phyloP scores from a whole-genome alignment of 37 sponge, comb jelly and placozoan genomes.

The Cliona cf. orientalis region DNA sequence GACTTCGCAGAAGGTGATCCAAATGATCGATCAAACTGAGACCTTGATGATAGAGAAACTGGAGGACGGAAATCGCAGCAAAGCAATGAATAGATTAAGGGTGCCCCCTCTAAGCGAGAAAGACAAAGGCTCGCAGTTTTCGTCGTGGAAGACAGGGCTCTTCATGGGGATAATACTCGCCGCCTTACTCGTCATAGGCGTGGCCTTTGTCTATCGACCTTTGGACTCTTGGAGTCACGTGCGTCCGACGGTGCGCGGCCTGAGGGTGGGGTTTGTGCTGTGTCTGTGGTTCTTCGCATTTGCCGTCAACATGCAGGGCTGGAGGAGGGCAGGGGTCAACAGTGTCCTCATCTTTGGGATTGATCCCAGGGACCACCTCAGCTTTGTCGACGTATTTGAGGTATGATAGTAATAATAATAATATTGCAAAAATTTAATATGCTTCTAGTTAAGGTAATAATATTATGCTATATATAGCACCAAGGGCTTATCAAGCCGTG shows the following conservation, averaged over 20 bases:
- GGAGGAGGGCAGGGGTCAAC: slow-evolving; percentile 87
- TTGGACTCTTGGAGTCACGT: neutral
- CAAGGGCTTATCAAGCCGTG: too few species aligned
- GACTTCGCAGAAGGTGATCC: slow-evolving; percentile 44
- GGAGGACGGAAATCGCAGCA: slow-evolving; percentile 81
- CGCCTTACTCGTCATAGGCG: slow-evolving; percentile 24
- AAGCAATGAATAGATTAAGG: slow-evolving; percentile 89
- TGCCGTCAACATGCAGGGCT: slow-evolving; percentile 82
- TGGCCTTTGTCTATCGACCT: slow-evolving; percentile 6
- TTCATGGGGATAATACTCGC: slow-evolving; percentile 45
- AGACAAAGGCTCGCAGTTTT: slow-evolving; percentile 53
- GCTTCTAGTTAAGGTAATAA: too few species aligned
- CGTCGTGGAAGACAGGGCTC: slow-evolving; percentile 28
- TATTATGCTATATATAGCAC: too few species aligned
- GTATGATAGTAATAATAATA: slow-evolving; percentile 52
- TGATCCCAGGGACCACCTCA: slow-evolving; percentile 84
- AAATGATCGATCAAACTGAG: slow-evolving; percentile 70
- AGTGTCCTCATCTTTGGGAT: slow-evolving; percentile 93
- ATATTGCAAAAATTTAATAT: too few species aligned
- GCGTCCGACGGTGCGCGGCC: slow-evolving; percentile 16
- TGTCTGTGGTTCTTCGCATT: slow-evolving; percentile 70
- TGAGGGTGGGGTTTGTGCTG: slow-evolving; percentile 52
- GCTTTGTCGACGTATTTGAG: slow-evolving; percentile 74
- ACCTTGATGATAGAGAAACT: slow-evolving; percentile 69
- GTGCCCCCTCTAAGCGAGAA: slow-evolving; percentile 84